Evolutionary conservation across 2,888 invertebrate genomes (phyloP), one percentile per base, ranked within the genome.

Genomic region (Vannuccia rotundouncinata): DNA sequence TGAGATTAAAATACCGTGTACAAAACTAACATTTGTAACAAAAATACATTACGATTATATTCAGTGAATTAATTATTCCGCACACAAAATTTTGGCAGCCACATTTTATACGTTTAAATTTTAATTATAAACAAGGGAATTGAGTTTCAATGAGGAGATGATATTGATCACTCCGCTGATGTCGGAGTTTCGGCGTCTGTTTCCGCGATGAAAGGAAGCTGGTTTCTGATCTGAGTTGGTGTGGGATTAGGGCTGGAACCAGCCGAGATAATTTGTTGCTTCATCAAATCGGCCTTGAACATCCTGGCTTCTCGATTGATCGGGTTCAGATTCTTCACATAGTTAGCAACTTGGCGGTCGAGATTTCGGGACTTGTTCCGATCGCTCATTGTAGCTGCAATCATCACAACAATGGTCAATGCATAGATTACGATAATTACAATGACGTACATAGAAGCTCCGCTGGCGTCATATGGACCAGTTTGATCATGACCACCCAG

Each of bases 311-410:
- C 28, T 1, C 60, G 78, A 30, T 78, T 31, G 27, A 78, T 30
- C n/a, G 60, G 59, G 27, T 31, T 31, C 13, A 28, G 78, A n/a
- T 30, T 30, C 25, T 59, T 59, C 13, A 78, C 27, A 25, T 78
- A 31, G 60, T 78, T 30, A 17, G 78, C 45, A 2, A 78, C 60
- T 22, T 78, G 45, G 90, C 91, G 10, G 13, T 75, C 75, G 1
- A 75, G 30, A 75, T 2, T 75, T 10, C 75, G 75, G 2, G 75
- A 75, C 75, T 75, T 75, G 75, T 31, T 75, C 30, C 75, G 27
- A 28, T 75, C 75, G 29, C 31, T 75, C 75, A 75, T 75, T n/a
- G 75, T 75, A 5, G 75, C 75, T 27, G 30, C 75, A 2, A 75
- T 75, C 75, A 75, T 75, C 5, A 75, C 75, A 2, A 75, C 75